Conservation (phyloP, 2,888 invertebrate genomes). For the Cosmia pyralina region DNA sequence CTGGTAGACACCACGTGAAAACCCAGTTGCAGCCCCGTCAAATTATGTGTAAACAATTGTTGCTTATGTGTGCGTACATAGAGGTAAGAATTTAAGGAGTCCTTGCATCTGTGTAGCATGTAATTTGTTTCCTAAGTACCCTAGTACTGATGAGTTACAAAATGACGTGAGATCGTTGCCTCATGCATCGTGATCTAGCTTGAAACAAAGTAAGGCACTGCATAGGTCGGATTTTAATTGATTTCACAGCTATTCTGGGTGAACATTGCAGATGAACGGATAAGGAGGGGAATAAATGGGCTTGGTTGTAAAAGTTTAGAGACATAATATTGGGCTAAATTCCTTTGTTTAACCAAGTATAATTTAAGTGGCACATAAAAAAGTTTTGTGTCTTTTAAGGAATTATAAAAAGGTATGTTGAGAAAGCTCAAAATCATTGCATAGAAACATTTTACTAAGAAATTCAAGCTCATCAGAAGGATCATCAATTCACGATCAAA, state of each 20-base stretch:
- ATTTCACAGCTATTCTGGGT: slow-evolving; percentile 61
- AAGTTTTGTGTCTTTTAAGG: not conserved
- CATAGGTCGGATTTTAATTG: slow-evolving; percentile 66
- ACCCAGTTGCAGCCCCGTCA: not conserved
- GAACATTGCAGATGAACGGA: slow-evolving; percentile 33
- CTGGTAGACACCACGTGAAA: not conserved
- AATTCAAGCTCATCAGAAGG: not conserved
- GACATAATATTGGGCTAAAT: not conserved
- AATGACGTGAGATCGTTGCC: slow-evolving; percentile 75
- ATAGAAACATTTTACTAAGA: not conserved
- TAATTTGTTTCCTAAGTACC: slow-evolving; percentile 45
- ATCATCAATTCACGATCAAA: not conserved
- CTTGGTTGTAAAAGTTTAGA: slow-evolving; percentile 2
- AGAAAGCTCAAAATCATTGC: not conserved
- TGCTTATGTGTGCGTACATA: not conserved
- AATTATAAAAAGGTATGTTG: not conserved
- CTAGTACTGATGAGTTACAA: slow-evolving; percentile 72
- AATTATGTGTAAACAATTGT: not conserved
- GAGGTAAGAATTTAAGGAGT: slow-evolving; percentile 8
- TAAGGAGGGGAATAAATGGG: slow-evolving; percentile 24
- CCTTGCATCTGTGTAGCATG: not conserved
- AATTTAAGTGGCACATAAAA: not conserved
- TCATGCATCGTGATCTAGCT: slow-evolving; percentile 72
- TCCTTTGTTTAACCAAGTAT: not conserved
- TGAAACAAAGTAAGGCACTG: slow-evolving; percentile 61